Conservation (phyloP, 2,888 invertebrate genomes). For the Microplitis deprimator region DNA sequence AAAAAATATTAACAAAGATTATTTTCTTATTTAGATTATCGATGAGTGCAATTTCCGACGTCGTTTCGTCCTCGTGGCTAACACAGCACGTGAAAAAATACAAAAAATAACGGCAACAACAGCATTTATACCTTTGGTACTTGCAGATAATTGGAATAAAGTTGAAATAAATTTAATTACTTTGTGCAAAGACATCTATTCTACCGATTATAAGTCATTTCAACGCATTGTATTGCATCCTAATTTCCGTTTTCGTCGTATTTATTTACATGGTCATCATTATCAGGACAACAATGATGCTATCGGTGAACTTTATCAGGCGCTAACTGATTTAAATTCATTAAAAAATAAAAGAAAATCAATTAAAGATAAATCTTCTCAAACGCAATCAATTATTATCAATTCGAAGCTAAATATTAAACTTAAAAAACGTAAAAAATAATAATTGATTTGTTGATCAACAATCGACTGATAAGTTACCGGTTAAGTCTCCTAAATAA, state of each 20-base stretch:
- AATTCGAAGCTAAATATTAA: slow-evolving; percentile 8
- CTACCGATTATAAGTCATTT: slow-evolving; percentile 88
- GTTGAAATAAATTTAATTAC: slow-evolving; percentile 95
- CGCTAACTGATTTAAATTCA: slow-evolving; percentile 63
- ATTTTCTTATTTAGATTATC: slow-evolving; percentile 51
- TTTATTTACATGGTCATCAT: slow-evolving; percentile 82
- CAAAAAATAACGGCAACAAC: slow-evolving; percentile 30
- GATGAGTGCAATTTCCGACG: slow-evolving; percentile 56
- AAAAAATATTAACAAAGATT: neutral
- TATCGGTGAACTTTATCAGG: slow-evolving; percentile 56
- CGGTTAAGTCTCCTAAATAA: neutral
- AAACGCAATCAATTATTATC: slow-evolving; percentile 53
- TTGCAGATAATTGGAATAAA: slow-evolving; percentile 96
- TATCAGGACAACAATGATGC: slow-evolving; percentile 58
- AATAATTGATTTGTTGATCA: neutral
- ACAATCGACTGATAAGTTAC: neutral
- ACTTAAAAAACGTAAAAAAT: slow-evolving; percentile 20
- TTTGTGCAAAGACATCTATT: slow-evolving; percentile 80
- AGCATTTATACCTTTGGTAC: slow-evolving; percentile 74
- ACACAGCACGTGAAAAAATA: slow-evolving; percentile 40
- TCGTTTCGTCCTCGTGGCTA: slow-evolving; percentile 47
- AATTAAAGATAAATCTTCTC: slow-evolving; percentile 56
- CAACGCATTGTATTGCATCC: slow-evolving; percentile 92
- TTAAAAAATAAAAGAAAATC: slow-evolving; percentile 60
- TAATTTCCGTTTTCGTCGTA: slow-evolving; percentile 91